Evolutionary conservation across 1,140 invertebrate species (phyloP).

Genomic region (Euwallacea similis): DNA sequence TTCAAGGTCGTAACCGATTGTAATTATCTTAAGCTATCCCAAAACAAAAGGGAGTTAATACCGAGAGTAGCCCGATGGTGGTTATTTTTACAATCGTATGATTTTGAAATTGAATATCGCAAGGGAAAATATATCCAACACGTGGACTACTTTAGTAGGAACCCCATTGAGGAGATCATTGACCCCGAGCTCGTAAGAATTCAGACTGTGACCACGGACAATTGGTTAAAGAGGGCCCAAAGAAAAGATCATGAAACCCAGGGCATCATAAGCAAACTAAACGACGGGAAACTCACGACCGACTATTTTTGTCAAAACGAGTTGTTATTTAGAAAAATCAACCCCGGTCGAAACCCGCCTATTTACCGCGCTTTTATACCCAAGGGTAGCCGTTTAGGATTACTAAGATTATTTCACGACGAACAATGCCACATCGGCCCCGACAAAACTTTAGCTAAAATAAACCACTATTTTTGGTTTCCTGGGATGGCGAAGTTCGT

Average conservation of each 20-base stretch:
- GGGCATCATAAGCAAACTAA: background rate
- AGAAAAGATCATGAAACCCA: slow-evolving; percentile 24
- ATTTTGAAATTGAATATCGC: slow-evolving; percentile 42
- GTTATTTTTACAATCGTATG: slow-evolving; percentile 47
- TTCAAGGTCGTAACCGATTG: slow-evolving; percentile 49
- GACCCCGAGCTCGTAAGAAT: too few species aligned
- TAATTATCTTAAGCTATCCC: slow-evolving; percentile 46
- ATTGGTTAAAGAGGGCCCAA: slow-evolving; percentile 3
- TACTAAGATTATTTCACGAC: too few species aligned
- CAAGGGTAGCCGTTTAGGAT: too few species aligned
- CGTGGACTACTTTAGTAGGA: slow-evolving; percentile 28
- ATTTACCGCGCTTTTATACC: too few species aligned
- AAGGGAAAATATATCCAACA: slow-evolving; percentile 12
- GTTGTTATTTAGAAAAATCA: background rate
- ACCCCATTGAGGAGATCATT: background rate
- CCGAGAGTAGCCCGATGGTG: slow-evolving; percentile 51
- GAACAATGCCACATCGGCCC: too few species aligned
- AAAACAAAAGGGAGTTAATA: slow-evolving; percentile 49
- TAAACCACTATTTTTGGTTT: too few species aligned
- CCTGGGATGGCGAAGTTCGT: too few species aligned
- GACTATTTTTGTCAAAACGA: slow-evolving; percentile 1
- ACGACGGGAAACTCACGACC: background rate
- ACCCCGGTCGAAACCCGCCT: background rate
- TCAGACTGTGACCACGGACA: slow-evolving; percentile 1
- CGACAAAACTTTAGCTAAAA: too few species aligned